Evolutionary conservation across 2,113 vertebrate species (phyloP).

Genomic region (Hylia prasina): DNA sequence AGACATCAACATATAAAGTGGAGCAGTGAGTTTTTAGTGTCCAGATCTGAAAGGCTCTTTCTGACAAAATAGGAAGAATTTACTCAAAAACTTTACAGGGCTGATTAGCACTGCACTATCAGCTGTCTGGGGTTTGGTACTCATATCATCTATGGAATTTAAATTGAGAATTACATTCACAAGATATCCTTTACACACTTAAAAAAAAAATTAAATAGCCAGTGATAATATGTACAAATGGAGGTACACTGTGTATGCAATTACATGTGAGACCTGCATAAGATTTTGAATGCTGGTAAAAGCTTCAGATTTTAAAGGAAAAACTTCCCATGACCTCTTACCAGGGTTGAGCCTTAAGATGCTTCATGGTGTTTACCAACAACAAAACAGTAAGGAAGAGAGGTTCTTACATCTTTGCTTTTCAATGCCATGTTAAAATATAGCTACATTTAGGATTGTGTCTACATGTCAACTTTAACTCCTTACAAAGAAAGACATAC

Average conservation of each 20-base stretch:
- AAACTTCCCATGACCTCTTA: neutral
- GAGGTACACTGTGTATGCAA: neutral
- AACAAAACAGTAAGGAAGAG: neutral
- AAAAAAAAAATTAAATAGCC: neutral
- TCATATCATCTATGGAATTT: neutral
- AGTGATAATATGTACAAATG: neutral
- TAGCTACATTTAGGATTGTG: fast-evolving
- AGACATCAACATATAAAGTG: neutral
- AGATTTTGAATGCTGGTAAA: neutral
- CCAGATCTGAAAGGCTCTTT: neutral
- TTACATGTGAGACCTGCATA: fast-evolving
- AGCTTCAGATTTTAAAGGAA: neutral
- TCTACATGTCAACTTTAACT: neutral
- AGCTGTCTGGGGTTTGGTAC: neutral
- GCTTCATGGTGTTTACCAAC: neutral
- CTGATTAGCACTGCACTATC: neutral
- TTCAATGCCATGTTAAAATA: neutral
- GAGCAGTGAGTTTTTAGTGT: neutral
- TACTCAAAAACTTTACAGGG: neutral
- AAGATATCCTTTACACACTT: neutral
- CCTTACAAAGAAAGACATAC: neutral
- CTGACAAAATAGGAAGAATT: neutral
- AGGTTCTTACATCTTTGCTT: neutral
- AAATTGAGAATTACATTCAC: neutral
- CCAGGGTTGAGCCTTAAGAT: neutral